These are phyloP conservation scores for Pandemis heparana DNA, from an alignment of 2,888 invertebrate genomes.

Conservation along the genomic window DNA sequence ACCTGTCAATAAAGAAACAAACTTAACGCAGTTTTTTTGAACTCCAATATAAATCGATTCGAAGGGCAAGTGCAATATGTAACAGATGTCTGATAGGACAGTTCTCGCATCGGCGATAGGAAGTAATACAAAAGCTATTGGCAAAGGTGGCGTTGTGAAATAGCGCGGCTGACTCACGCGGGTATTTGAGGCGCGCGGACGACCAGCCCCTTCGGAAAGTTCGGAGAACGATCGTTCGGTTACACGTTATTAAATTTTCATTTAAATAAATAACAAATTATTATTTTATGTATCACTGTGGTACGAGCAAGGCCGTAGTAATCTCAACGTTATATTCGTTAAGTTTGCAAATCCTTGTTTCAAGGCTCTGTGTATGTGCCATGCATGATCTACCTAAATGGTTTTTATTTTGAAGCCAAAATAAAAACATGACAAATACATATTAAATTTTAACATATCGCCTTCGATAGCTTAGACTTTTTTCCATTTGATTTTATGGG, in stretches of 20 bases:
- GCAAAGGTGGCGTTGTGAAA: slow-evolving; percentile 82
- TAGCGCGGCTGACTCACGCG: slow-evolving; percentile 73
- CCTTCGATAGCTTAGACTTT: no score
- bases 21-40: neutral
- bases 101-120: slow-evolving; percentile 67
- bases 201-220: slow-evolving; percentile 33
- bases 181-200: slow-evolving; percentile 69
- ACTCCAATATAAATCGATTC: neutral
- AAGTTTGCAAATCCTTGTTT: neutral
- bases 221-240: slow-evolving; percentile 14
- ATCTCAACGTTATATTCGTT: neutral
- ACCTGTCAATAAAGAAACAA: neutral
- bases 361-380: neutral
- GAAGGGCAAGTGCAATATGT: neutral
- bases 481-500: no score
- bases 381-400: no score
- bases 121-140: slow-evolving; percentile 82
- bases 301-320: neutral
- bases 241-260: slow-evolving; percentile 26
- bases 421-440: no score
- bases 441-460: no score
- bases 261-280: slow-evolving; percentile 14
- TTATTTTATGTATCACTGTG: neutral
- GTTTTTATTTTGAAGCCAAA: no score
- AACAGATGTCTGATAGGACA: slow-evolving; percentile 29